Evolutionary conservation across 1,140 invertebrate species (phyloP), one percentile per base, ranked within the genome.

Genomic region (Pogonus chalceus): DNA sequence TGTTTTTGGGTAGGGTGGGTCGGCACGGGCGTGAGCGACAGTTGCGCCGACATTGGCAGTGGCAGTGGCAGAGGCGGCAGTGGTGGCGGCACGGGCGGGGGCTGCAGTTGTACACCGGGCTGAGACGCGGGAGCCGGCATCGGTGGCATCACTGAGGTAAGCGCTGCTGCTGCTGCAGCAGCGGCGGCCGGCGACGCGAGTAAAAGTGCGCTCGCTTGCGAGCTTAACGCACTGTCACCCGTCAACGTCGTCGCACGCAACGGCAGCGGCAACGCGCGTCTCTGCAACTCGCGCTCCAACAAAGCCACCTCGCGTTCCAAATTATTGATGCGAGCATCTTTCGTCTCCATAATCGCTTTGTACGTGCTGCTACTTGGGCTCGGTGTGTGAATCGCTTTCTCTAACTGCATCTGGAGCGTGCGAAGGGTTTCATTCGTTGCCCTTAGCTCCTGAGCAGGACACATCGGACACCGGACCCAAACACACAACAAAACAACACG

Each of bases 281-380:
- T 76, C 61, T 82, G 78, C 65, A 85, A 65, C 71, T 87, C 84
- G 62, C 74, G 68, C 69, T 85, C 83, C 62, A 90, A 76, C 61
- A 87, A 71, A 53, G 78, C 77, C 55, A 92, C 80, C 68, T 91
- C 85, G 61, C 85, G 84, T 77, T 93, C 88, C 70, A 93, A 76
- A 49, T 83, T 87, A 60, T 83, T 79, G 70, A 92, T 92, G 64
- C 88, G 77, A 56, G 85, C 85, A 72, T 90, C 87, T 80, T 92
- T 87, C 48, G 84, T 87, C 73, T 87, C 85, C 68, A 88, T 76
- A 66, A 88, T 84, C 54, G 85, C 84, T 52, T 81, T 82, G 65
- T 87, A 75, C 55, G 84, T 86, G 61, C 74, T 79, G 71, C 79
- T 83, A 64, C 81, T 81, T 56, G 82, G 79, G 65, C 79, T 78